Conservation (phyloP, 1,140 invertebrate species). For the Psix sp. region DNA sequence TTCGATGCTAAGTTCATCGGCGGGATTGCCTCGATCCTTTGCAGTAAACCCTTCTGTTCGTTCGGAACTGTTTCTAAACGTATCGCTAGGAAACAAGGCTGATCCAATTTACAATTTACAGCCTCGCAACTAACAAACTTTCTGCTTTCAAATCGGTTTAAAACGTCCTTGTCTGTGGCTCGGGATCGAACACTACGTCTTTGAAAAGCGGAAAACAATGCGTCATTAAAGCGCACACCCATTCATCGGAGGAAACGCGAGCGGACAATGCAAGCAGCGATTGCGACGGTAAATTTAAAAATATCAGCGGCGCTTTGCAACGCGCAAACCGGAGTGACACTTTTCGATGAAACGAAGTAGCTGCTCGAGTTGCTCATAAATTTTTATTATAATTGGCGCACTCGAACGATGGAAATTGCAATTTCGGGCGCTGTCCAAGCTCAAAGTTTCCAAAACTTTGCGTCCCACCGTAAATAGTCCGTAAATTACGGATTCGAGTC, state of each 20-base stretch:
- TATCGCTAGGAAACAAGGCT: background rate
- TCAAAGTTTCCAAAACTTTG: slow-evolving; percentile 57
- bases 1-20: background rate
- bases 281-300: slow-evolving; percentile 41
- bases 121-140: slow-evolving; percentile 13
- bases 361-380: slow-evolving; percentile 49
- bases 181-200: slow-evolving; percentile 6
- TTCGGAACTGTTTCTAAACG: slow-evolving; percentile 3
- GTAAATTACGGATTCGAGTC: slow-evolving; percentile 34
- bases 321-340: slow-evolving; percentile 28
- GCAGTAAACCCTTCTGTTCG: slow-evolving; percentile 3
- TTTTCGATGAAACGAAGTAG: slow-evolving; percentile 47
- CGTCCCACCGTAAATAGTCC: slow-evolving; percentile 46
- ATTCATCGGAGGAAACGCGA: slow-evolving; percentile 39
- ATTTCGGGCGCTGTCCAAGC: slow-evolving; percentile 35
- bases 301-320: slow-evolving; percentile 29
- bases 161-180: background rate
- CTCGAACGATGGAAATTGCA: slow-evolving; percentile 42
- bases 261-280: slow-evolving; percentile 19
- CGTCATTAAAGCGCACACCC: slow-evolving; percentile 43
- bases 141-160: slow-evolving; percentile 15
- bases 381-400: slow-evolving; percentile 60
- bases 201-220: slow-evolving; percentile 34
- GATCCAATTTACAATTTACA: slow-evolving; percentile 32
- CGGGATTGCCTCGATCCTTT: slow-evolving; percentile 5